These are phyloP conservation scores for Anarrhichthys ocellatus DNA, from an alignment of 2,113 vertebrate genomes.

Conservation along the genomic window DNA sequence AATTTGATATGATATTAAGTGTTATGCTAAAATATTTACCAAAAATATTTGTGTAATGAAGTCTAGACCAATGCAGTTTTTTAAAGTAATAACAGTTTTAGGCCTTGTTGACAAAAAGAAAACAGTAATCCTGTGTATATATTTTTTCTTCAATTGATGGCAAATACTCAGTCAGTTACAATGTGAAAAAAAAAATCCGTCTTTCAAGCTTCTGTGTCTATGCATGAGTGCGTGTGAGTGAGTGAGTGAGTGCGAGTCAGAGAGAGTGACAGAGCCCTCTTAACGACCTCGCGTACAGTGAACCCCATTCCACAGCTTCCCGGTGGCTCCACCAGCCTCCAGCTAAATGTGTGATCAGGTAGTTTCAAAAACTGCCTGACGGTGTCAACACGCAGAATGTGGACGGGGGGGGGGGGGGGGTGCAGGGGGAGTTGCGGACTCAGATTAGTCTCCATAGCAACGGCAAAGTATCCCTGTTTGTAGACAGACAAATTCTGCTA, in stretches of 20 bases:
- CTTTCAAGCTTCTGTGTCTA: not conserved
- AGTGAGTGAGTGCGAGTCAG: not conserved
- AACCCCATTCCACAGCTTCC: conserved; percentile 90
- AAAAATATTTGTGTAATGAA: conserved; percentile 9
- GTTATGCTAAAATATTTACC: conserved; percentile 19
- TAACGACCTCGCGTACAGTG: conserved; percentile 81
- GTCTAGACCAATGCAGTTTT: not conserved
- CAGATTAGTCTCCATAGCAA: conserved; percentile 98
- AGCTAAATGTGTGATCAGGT: conserved; percentile 96
- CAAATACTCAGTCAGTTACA: conserved; percentile 5
- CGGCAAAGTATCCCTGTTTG: conserved; percentile 95
- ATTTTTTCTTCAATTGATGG: not conserved
- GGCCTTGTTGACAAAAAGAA: conserved; percentile 5
- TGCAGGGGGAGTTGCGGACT: conserved; percentile 63
- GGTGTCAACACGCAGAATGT: conserved; percentile 94
- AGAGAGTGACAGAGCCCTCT: conserved; percentile 51
- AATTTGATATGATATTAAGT: conserved; percentile 1
- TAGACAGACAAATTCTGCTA: conserved; percentile 98
- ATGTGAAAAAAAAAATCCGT: conserved; percentile 8
- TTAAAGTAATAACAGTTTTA: conserved; percentile 1
- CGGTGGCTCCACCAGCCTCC: conserved; percentile 85
- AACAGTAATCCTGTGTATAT: not conserved
- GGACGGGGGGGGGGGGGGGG: conserved; percentile 62
- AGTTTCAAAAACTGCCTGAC: conserved; percentile 90
- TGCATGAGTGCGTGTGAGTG: not conserved